phyloP scores from a whole-genome alignment of 2,113 vertebrate genomes.

The Alosa alosa region DNA sequence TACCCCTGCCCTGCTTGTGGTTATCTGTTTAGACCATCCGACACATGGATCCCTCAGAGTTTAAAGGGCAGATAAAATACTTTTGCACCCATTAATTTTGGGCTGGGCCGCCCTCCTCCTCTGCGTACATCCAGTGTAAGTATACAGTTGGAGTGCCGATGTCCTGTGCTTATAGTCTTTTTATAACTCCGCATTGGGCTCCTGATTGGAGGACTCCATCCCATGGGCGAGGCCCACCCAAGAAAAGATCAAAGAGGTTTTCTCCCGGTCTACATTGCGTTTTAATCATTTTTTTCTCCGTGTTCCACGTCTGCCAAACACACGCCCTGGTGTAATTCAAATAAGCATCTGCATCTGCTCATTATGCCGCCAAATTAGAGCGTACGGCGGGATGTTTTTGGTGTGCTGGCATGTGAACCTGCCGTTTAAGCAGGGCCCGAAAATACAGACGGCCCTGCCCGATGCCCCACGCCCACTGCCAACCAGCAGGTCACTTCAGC shows the following conservation, averaged over 20 bases:
- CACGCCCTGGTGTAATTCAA: conserved; percentile 69
- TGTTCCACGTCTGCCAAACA: conserved; percentile 20
- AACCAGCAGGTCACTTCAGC: not conserved
- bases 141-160: conserved; percentile 55
- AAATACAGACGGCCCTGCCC: conserved; percentile 53
- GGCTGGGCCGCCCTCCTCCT: conserved; percentile 46
- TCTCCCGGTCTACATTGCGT: not conserved
- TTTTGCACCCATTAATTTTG: conserved; percentile 65
- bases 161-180: conserved; percentile 52
- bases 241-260: conserved; percentile 58
- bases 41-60: not conserved
- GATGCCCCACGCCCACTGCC: not conserved
- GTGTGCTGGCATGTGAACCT: conserved; percentile 61
- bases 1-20: not conserved
- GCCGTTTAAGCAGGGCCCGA: conserved; percentile 64
- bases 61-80: conserved; percentile 4
- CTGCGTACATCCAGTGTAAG: conserved; percentile 62
- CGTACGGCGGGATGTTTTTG: conserved; percentile 67
- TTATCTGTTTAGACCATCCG: not conserved
- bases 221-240: conserved; percentile 66
- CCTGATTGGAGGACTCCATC: conserved; percentile 59
- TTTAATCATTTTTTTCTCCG: conserved; percentile 51
- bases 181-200: conserved; percentile 59
- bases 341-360: conserved; percentile 66
- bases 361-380: conserved; percentile 69